phyloP scores from a whole-genome alignment of 2,888 invertebrate species.

The Mactromeris polynyma region DNA sequence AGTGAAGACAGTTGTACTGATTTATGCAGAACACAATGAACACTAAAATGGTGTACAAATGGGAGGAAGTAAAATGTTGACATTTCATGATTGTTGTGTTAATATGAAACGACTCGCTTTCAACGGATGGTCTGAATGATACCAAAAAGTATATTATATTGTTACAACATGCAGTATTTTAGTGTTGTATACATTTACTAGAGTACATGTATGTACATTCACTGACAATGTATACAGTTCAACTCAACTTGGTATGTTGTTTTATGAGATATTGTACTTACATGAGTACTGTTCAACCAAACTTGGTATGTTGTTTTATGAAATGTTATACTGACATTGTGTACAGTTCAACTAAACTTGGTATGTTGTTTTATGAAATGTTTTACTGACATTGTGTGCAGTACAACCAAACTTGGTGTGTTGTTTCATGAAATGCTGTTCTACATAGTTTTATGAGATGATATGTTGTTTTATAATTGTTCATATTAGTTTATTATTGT shows the following conservation, averaged over 20 bases:
- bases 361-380: background rate
- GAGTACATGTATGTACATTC: background rate
- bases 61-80: background rate
- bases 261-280: background rate
- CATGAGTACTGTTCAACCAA: background rate
- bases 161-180: background rate
- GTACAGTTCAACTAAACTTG: background rate
- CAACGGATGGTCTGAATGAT: too few species aligned
- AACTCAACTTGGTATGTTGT: background rate
- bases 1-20: background rate
- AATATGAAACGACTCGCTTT: too few species aligned
- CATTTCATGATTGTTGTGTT: background rate
- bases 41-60: background rate
- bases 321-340: background rate
- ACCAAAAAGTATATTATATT: background rate
- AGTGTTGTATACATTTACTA: background rate
- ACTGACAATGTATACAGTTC: background rate
- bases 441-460: background rate
- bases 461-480: background rate
- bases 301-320: background rate
- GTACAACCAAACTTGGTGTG: background rate
- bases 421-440: background rate
- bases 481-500: background rate
- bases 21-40: background rate
- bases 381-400: background rate